These are phyloP conservation scores for Galaxea fascicularis DNA, from an alignment of 92 coral and sea anemone genomes.

Conservation along the genomic window DNA sequence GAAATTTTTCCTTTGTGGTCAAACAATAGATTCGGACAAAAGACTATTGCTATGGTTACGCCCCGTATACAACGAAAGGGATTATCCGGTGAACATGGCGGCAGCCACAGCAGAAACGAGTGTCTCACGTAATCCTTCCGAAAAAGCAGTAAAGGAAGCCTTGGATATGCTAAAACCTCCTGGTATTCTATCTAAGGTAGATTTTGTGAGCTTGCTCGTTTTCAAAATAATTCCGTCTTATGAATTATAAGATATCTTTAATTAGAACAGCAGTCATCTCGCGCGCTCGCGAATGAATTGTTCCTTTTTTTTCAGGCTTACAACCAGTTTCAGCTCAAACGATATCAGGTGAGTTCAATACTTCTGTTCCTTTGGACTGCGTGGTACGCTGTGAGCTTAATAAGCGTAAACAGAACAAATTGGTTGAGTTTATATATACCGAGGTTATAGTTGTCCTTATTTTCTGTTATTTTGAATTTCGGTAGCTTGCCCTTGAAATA, in stretches of 20 bases:
- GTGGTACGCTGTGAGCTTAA: background rate
- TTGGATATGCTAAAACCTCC: slow-evolving; percentile 83
- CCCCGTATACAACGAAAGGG: slow-evolving; percentile 48
- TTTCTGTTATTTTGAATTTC: too few relatives aligned
- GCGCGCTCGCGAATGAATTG: background rate
- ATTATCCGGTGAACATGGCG: slow-evolving; percentile 54
- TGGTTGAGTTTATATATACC: too few relatives aligned
- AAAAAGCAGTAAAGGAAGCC: slow-evolving; percentile 82
- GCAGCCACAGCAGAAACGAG: slow-evolving; percentile 53
- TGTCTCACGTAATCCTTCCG: slow-evolving; percentile 76
- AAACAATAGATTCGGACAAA: background rate
- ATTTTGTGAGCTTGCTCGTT: background rate
- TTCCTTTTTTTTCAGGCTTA: slow-evolving; percentile 74
- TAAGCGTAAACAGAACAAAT: background rate
- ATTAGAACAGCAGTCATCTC: background rate
- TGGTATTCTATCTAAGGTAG: slow-evolving; percentile 93
- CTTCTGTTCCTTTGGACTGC: background rate
- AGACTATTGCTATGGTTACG: slow-evolving; percentile 75
- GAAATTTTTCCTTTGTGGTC: background rate
- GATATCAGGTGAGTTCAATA: slow-evolving; percentile 76
- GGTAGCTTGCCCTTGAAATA: too few relatives aligned
- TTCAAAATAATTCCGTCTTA: background rate
- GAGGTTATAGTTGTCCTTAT: too few relatives aligned
- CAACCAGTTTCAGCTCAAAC: slow-evolving; percentile 85
- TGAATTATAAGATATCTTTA: background rate